Conservation (phyloP, 2,888 invertebrate genomes). For the Auanema sp. region DNA sequence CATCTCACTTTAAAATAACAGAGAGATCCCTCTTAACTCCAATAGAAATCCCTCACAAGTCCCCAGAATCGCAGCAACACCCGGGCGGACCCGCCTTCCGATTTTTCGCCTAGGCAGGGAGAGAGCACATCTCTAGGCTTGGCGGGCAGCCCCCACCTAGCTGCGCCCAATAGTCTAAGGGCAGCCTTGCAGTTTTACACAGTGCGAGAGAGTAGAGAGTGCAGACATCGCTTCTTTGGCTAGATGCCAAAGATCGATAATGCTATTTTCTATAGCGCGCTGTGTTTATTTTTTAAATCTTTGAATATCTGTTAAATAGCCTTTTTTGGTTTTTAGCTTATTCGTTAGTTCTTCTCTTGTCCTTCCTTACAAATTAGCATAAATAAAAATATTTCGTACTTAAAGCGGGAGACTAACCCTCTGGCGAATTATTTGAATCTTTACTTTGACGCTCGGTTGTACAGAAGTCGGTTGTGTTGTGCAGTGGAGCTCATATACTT, state of each 20-base stretch:
- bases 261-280: conserved; percentile 13
- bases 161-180: neutral
- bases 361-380: no score
- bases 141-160: conserved; percentile 12
- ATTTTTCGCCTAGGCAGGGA: neutral
- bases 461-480: no score
- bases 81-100: conserved; percentile 4
- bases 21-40: no score
- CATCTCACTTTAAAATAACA: no score
- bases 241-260: conserved; percentile 21
- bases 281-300: conserved; percentile 4
- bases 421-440: no score
- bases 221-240: conserved; percentile 14
- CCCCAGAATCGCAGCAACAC: neutral
- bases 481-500: no score
- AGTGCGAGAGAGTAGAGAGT: conserved; percentile 17
- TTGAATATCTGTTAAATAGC: no score
- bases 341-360: no score
- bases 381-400: no score
- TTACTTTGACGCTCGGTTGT: no score
- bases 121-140: conserved; percentile 3
- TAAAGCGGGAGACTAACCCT: no score
- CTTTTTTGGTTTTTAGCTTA: no score
- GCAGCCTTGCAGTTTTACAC: conserved; percentile 5
- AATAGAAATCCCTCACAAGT: neutral